These are phyloP conservation scores for Campoplex nolae DNA, from an alignment of 2,888 invertebrate species.

Conservation along the genomic window DNA sequence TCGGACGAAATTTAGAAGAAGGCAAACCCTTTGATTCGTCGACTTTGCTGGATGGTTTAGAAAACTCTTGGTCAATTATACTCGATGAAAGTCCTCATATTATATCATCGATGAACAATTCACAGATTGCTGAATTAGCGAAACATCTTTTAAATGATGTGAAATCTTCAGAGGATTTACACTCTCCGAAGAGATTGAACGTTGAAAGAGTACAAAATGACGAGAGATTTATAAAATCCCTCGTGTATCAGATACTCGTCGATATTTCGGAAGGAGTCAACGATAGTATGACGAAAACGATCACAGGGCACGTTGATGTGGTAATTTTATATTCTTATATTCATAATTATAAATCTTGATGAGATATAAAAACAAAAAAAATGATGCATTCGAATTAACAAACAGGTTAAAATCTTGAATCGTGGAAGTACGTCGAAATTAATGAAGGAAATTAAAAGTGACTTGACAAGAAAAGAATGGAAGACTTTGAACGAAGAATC, in stretches of 20 bases:
- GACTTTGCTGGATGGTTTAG: constrained; percentile 71
- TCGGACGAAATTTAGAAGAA: constrained; percentile 58
- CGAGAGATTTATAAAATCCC: constrained; percentile 70
- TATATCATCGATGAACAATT: constrained; percentile 70
- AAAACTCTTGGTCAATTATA: constrained; percentile 74
- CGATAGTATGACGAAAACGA: constrained; percentile 67
- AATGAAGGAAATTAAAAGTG: constrained; percentile 70
- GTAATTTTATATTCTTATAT: constrained; percentile 67
- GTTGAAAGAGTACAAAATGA: constrained; percentile 73
- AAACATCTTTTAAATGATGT: constrained; percentile 72
- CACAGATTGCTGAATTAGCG: constrained; percentile 73
- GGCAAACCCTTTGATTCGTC: constrained; percentile 61
- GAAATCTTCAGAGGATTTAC: constrained; percentile 43
- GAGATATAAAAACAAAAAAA: constrained; percentile 1
- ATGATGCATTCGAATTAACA: not conserved
- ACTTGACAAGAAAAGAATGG: constrained; percentile 71
- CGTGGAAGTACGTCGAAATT: constrained; percentile 63
- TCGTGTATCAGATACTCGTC: constrained; percentile 71
- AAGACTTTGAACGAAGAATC: constrained; percentile 58
- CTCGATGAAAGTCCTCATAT: constrained; percentile 73
- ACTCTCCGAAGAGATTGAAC: constrained; percentile 71
- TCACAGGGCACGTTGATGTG: constrained; percentile 69
- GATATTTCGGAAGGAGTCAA: constrained; percentile 66
- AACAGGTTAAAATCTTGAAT: constrained; percentile 65
- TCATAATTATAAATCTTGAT: not conserved